Evolutionary conservation across 2,797 vertebrate genomes (phyloP), one percentile per base, ranked within the genome.

Genomic region (Pseudotriccus pelzelni): DNA sequence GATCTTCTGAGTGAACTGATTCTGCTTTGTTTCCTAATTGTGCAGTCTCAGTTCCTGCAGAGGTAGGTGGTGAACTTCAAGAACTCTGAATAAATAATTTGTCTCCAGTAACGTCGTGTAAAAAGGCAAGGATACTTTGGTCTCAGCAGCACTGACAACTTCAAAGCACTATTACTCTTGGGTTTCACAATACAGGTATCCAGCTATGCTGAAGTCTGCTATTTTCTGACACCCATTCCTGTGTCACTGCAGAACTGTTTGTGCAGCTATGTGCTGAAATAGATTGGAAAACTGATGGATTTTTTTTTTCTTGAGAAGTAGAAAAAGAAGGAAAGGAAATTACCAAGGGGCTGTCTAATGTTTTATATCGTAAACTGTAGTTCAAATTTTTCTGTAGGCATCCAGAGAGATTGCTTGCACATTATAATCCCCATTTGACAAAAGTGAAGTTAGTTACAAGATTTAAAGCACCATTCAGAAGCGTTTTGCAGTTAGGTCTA

Each of bases 1-100:
- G 24, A 32, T 63, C n/a, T 78, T 83, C 7, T 4, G 18, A 79
- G 27, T 0, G 1, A 70, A 49, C 10, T 52, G 46, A 10, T 79
- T 68, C 66, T 81, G 10, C 21, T 6, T 63, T 84, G 34, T 70
- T 77, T 74, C 37, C 50, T 44, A 58, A 23, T 46, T 47, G 16
- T 32, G 13, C 13, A 2, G n/a, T 88, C 30, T 90, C 55, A 14
- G 10, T 72, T 94, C 90, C 36, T 84, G 70, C 37, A 52, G 50
- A 90, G 46, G 17, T 43, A 70, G 47, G 41, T 75, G 52, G 27
- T 58, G 43, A 93, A 64, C 70, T 92, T 90, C 32, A 76, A 43
- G 59, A 84, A 64, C 32, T 37, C 41, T 64, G 59, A 91, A 80
- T 85, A 89, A 87, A 70, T 89, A 15, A 23, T 79, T 87, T 32